Base-by-base conservation (phyloP, 2,888 invertebrate species). In the Synanthedon formicaeformis region DNA sequence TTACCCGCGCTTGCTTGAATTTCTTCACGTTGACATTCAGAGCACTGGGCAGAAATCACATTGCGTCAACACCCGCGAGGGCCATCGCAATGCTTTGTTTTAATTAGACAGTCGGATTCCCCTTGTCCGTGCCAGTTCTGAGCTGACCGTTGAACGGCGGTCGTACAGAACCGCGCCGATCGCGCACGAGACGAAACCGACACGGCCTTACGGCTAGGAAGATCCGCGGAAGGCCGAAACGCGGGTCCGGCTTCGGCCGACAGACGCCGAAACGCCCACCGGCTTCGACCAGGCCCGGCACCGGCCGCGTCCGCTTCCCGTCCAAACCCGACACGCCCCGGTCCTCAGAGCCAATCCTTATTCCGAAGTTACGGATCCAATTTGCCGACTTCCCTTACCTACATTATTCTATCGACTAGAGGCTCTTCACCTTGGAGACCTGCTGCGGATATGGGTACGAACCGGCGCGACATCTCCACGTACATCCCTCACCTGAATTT, bases 71-170 rank as follows among this genome's bases (percentile, higher is more conserved):
- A 88, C 86, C 84, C 86, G 81, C 76, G 77, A 80, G 83, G 88
- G 88, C 89, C 90, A 90, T 91, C 90, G 88, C 89, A 89, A 90
- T 90, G 90, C 90, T 90, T 88, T 90, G 90, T 90, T 90, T 91
- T 90, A 89, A 90, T 91, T 90, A 90, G 89, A 90, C 89, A 89
- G 89, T 90, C 90, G 87, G 89, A 89, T 89, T 89, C 88, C 87
- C 88, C 88, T 80, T 78, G 90, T 89, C 89, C 89, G 89, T 89
- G 84, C 88, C 89, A 90, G 90, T 90, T 90, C 89, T 83, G 86
- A 88, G 81, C 74, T 78, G 84, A 81, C 78, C 86, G 88, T 87
- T 81, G 67, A 79, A 74, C 79, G 88, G 65, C 57, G 59, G 63
- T 62, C 67, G 62, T 60, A 59, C 56, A 63, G 57, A 60, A 57